Base-by-base conservation (phyloP, 2,888 invertebrate species). In the Endomychus coccineus region DNA sequence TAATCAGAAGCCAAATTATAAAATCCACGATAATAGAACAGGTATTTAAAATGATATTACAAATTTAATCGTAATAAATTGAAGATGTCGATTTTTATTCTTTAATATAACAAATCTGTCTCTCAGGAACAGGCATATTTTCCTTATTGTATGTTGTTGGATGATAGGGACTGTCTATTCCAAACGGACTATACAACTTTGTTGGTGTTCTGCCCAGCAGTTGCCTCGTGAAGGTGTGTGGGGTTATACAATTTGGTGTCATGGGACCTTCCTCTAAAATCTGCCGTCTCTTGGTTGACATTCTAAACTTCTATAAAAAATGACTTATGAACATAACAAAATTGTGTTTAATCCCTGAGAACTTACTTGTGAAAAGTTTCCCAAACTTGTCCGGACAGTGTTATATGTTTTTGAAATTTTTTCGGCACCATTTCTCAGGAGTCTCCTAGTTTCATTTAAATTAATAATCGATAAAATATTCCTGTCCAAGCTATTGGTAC, bases 111-210 rank as follows among this genome's bases (percentile, higher is more conserved):
- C 33, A 11, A 30, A 31, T 34, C 24, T 24, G 27, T 37, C 24
- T 34, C 16, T 16, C 6, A 15, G 27, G 9, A 10, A 7, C 13
- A 2, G 40, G 51, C 16, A 50, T 10, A 36, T 54, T 55, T 44
- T 56, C 55, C 32, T 52, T 54, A 33, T 51, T 48, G 22, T 49
- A 48, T 5, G 54, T 55, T 1, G 55, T 23, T n/a, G 40, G 36
- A n/a, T 42, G 35, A 40, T 54, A 54, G 2, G 83, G 83, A 2
- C 80, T 80, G 51, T 83, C 83, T 22, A 84, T 82, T 4, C 80
- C 77, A 53, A 84, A 84, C 0, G 83, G 83, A 49, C 83, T 83
- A 60, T 83, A 83, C 36, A 83, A 53, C 59, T 81, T 81, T 0
- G 82, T 78, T 0, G 83, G 83, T 14, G 83, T 83, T 23, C 77